Base-by-base conservation (phyloP, 1,140 invertebrate genomes). In the Rhopalosiphum padi region DNA sequence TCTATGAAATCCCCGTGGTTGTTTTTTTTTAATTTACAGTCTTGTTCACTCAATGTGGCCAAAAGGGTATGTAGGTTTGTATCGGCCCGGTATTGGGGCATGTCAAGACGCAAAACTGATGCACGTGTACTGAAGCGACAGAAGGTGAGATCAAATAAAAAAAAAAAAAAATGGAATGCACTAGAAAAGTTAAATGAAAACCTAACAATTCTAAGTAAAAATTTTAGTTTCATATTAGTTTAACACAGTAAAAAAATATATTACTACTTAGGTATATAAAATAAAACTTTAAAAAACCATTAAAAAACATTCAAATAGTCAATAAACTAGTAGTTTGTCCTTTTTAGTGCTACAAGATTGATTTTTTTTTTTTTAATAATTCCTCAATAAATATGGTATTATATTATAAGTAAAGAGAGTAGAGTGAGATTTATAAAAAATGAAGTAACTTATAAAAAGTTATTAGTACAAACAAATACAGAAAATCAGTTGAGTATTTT, bases 21-120 rank as follows among this genome's bases (percentile, higher is more conserved):
- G 60, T 91, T 91, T 91, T 91, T 91, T 91, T 91, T 91, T 91
- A 77, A 91, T 91, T 91, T 91, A 91, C 90, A 91, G 90, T 91
- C 90, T 91, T 91, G 90, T 91, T 91, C 90, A 91, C 90, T 83
- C 90, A 43, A 83, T 82, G 90, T 82, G 90, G 90, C 90, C 90
- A 91, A 91, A 91, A 51, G 90, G 43, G 60, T 91, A 83, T 91
- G 82, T 91, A 91, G 60, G 60, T 91, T 91, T 91, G 90, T 91
- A 91, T 91, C 68, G 90, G 43, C 90, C 90, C 90, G 48, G 90
- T 91, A 82, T 23, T 51, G 90, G 90, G 90, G 60, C 90, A 91
- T 51, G 90, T 91, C 90, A 83, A 91, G 90, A 91, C 60, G 90
- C 60, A 91, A 77, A 90, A 91, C 55, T 90, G 90, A 91, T 91